A percentile compares a stretch with the other conserved stretches of the same genome.
phyloP scores from a whole-genome alignment of 1,140 invertebrate genomes.

The Cryptotermes secundus region DNA sequence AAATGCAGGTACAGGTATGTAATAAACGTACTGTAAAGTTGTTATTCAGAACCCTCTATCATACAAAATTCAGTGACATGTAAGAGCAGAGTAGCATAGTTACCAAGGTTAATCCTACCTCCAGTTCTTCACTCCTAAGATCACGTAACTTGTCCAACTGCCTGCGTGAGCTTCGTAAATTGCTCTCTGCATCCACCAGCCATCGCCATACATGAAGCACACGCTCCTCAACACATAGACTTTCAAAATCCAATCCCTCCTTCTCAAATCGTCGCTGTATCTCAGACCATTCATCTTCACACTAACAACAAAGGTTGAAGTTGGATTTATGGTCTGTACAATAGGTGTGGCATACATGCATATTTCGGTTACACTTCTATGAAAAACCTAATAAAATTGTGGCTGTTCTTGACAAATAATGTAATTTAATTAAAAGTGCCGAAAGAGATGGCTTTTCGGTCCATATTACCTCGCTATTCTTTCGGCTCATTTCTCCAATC shows the following conservation, averaged over 20 bases:
- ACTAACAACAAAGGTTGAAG: slow-evolving; percentile 22
- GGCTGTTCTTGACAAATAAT: background rate
- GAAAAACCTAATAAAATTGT: background rate
- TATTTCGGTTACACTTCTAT: background rate
- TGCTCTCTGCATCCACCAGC: slow-evolving; percentile 48
- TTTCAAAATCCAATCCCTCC: slow-evolving; percentile 44
- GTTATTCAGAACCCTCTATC: no score
- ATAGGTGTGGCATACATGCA: background rate
- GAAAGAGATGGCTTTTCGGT: background rate
- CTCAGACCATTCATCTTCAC: slow-evolving; percentile 46
- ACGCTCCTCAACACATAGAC: slow-evolving; percentile 41
- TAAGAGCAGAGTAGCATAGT: background rate
- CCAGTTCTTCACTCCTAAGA: slow-evolving; percentile 46
- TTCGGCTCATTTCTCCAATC: slow-evolving; percentile 26
- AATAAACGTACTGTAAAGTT: background rate
- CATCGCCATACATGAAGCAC: slow-evolving; percentile 48
- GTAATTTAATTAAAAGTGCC: background rate
- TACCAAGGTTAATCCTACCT: slow-evolving; percentile 37
- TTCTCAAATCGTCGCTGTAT: slow-evolving; percentile 44
- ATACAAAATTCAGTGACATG: background rate
- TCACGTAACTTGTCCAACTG: slow-evolving; percentile 48
- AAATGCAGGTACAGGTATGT: background rate
- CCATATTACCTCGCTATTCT: slow-evolving; percentile 20
- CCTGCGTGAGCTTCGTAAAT: slow-evolving; percentile 45
- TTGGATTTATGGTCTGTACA: no score